Percentiles rank a stretch among this genome's conserved stretches.
Conservation (phyloP, 2,797 vertebrate species). For the Mormyrops boulengeri region DNA sequence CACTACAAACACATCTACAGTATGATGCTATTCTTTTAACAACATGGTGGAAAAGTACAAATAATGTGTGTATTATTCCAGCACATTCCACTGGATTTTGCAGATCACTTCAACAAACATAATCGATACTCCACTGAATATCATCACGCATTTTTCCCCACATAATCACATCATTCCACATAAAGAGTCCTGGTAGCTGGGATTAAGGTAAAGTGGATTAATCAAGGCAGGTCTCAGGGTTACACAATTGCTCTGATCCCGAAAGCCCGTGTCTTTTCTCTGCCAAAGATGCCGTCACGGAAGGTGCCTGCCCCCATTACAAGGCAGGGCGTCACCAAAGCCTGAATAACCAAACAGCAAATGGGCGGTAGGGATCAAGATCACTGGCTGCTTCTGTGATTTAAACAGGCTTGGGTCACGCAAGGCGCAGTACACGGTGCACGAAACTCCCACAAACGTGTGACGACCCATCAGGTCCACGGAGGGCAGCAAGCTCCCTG, state of each 20-base stretch:
- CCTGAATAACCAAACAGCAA: background rate
- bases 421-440: conserved; percentile 9
- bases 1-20: background rate
- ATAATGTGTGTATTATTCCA: background rate
- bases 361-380: background rate
- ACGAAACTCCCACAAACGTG: conserved; percentile 14
- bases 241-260: background rate
- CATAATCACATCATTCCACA: conserved; percentile 1
- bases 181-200: background rate
- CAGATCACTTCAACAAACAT: background rate
- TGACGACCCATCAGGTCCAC: background rate
- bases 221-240: background rate
- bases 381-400: background rate
- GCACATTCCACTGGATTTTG: background rate
- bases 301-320: background rate
- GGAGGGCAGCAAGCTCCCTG: conserved; percentile 16
- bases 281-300: background rate
- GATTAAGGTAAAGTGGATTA: background rate
- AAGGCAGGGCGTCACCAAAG: background rate
- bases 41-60: background rate
- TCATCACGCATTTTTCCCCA: background rate
- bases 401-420: conserved; percentile 7
- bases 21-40: background rate
- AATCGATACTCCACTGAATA: background rate
- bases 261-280: background rate